Evolutionary conservation across 2,113 vertebrate genomes (phyloP).

Genomic region (Prionailurus bengalensis): DNA sequence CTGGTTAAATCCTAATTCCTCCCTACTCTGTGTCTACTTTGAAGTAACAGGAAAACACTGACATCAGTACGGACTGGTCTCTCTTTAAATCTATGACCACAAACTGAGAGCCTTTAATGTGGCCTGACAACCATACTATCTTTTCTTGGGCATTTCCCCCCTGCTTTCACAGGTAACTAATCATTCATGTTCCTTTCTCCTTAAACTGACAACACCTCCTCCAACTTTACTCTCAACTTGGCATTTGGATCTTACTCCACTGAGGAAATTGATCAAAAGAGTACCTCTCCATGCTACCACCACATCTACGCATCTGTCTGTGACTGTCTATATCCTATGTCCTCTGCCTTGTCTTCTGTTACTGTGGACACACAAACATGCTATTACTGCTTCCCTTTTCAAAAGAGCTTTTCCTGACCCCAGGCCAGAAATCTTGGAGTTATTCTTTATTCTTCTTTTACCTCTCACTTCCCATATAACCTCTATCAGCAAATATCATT

Average conservation of each 20-base stretch:
- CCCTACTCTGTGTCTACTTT: background rate
- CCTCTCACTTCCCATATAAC: constrained; percentile 26
- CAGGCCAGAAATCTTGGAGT: constrained; percentile 13
- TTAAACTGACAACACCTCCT: constrained; percentile 2
- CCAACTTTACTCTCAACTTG: background rate
- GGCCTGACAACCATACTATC: background rate
- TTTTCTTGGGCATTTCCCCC: constrained; percentile 44
- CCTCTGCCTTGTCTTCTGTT: constrained; percentile 40
- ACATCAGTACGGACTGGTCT: constrained; percentile 19
- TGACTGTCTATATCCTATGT: background rate
- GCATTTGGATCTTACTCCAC: background rate
- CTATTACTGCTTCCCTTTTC: constrained; percentile 46
- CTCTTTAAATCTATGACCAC: constrained; percentile 51
- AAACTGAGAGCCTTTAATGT: constrained; percentile 29
- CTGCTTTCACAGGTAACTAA: constrained; percentile 14
- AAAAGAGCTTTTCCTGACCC: constrained; percentile 46
- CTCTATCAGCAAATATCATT: constrained; percentile 36
- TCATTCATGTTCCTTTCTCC: constrained; percentile 16
- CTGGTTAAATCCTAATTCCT: constrained; percentile 11
- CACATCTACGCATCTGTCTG: background rate
- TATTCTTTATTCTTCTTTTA: constrained; percentile 36
- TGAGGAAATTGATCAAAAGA: constrained; percentile 25
- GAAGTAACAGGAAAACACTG: constrained; percentile 47
- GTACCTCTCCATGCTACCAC: background rate
- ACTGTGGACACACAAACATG: background rate